Percentiles rank a stretch among this genome's conserved stretches.
phyloP scores from a whole-genome alignment of 2,797 vertebrate species.

The Neoniphon sammara region DNA sequence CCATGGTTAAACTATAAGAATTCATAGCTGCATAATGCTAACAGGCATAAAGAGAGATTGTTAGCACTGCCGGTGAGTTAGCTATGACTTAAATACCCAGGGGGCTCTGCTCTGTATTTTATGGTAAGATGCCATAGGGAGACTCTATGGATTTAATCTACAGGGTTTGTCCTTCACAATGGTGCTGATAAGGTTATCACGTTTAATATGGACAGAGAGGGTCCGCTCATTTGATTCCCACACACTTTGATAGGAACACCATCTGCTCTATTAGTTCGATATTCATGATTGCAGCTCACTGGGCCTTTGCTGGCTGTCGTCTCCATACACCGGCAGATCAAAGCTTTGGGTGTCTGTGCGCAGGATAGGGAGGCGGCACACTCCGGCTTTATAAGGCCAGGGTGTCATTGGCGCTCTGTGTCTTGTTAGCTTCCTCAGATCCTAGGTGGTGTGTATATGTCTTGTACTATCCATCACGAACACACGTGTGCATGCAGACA shows the following conservation, averaged over 20 bases:
- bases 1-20: neutral
- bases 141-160: conserved; percentile 11
- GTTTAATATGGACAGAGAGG: conserved; percentile 39
- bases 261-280: conserved; percentile 59
- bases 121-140: neutral
- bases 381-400: conserved; percentile 47
- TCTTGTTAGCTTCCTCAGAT: conserved; percentile 64
- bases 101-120: neutral
- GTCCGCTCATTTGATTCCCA: conserved; percentile 52
- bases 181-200: conserved; percentile 31
- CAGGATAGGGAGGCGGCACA: neutral
- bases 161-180: conserved; percentile 13
- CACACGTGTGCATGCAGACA: neutral
- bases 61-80: neutral
- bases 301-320: conserved; percentile 47
- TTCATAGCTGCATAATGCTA: neutral
- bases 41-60: neutral
- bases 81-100: conserved; percentile 10
- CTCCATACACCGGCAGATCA: conserved; percentile 55
- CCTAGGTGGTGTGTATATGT: conserved; percentile 40
- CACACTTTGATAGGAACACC: conserved; percentile 53
- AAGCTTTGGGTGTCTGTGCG: conserved; percentile 48
- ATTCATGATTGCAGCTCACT: conserved; percentile 47
- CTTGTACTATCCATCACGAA: conserved; percentile 23
- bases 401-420: conserved; percentile 51